These are phyloP conservation scores for Ascaphus truei DNA, from an alignment of 2,113 vertebrate genomes.

Conservation along the genomic window DNA sequence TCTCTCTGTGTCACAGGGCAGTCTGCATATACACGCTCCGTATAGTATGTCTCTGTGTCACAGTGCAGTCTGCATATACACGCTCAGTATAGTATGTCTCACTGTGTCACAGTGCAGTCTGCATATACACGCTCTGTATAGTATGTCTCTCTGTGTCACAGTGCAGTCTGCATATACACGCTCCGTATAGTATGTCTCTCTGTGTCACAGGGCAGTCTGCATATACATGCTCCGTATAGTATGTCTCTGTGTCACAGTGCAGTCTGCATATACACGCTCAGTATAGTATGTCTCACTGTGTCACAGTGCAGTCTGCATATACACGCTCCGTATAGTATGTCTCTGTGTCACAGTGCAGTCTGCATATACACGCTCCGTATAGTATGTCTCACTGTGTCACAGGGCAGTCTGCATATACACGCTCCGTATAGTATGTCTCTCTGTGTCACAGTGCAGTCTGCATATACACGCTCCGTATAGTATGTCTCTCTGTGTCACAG, in stretches of 20 bases:
- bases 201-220: slow-evolving; percentile 82
- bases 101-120: slow-evolving; percentile 78
- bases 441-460: slow-evolving; percentile 78
- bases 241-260: no score
- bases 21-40: slow-evolving; percentile 86
- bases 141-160: slow-evolving; percentile 70
- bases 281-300: slow-evolving; percentile 56
- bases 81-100: slow-evolving; percentile 53
- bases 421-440: slow-evolving; percentile 83
- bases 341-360: background rate
- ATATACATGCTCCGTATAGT: slow-evolving; percentile 89
- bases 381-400: slow-evolving; percentile 49
- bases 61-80: no score
- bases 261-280: no score
- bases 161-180: background rate
- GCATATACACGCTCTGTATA: slow-evolving; percentile 87
- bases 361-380: background rate
- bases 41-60: slow-evolving; percentile 91
- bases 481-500: slow-evolving; percentile 64
- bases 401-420: slow-evolving; percentile 92
- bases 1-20: slow-evolving; percentile 76
- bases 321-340: slow-evolving; percentile 84
- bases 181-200: background rate
- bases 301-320: slow-evolving; percentile 89
- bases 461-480: slow-evolving; percentile 89